phyloP scores from a whole-genome alignment of 2,888 invertebrate genomes.

The Petrolisthes cinctipes region DNA sequence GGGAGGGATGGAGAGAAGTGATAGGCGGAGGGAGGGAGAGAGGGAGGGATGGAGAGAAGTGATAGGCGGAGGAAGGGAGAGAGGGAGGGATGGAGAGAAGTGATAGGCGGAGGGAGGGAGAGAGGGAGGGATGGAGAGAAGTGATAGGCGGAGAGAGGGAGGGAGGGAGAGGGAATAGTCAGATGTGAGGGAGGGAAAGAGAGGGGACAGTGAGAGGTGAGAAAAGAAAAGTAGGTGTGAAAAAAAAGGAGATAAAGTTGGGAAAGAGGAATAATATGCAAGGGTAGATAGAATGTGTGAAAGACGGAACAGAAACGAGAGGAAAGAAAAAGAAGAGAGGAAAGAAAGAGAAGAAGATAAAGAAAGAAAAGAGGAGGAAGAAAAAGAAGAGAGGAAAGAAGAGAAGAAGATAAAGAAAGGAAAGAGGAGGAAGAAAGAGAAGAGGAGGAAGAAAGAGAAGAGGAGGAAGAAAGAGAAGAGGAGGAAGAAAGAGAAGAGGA shows the following conservation, averaged over 20 bases:
- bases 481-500: too few species aligned
- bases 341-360: not conserved
- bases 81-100: not conserved
- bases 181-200: not conserved
- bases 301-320: not conserved
- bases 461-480: too few species aligned
- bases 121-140: not conserved
- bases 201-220: not conserved
- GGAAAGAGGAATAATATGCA: not conserved
- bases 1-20: not conserved
- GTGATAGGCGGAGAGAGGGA: not conserved
- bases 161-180: not conserved
- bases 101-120: not conserved
- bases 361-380: not conserved
- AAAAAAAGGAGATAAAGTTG: not conserved
- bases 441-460: not conserved
- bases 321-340: not conserved
- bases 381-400: not conserved
- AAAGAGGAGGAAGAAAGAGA: not conserved
- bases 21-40: too few species aligned
- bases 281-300: not conserved
- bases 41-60: too few species aligned
- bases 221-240: not conserved
- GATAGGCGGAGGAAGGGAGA: not conserved
- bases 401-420: not conserved